Base-by-base conservation (phyloP, 1,140 invertebrate genomes). In the Eciton burchellii region DNA sequence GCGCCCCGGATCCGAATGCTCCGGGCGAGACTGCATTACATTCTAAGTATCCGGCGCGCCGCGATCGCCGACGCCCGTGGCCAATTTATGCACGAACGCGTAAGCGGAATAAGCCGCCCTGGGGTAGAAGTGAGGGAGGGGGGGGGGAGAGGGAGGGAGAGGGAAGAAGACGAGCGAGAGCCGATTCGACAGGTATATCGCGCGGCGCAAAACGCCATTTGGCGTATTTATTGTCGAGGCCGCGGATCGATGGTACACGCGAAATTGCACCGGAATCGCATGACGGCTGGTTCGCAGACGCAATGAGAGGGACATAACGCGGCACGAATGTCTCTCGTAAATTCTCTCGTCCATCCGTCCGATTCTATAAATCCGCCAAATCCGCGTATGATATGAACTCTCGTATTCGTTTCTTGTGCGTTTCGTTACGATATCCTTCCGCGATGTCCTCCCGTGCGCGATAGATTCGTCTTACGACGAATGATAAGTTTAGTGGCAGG, bases 11-110 rank as follows among this genome's bases (percentile, higher is more conserved):
- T 73, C 11, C 59, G 26, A 77, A n/a, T 60, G 85, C 88, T 89
- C 26, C 72, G 43, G 87, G 88, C 89, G 72, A 89, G 84, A 84
- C 87, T 73, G 83, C 89, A 89, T 90, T 90, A 88, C 83, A 87
- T 63, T 86, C 83, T 86, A 89, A 90, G 88, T 89, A 86, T 88
- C 82, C 65, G 9, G 56, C 45, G 54, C 56, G n/a, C 81, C 49
- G 11, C 65, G 72, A 81, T 86, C 84, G 54, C 79, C n/a, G 66
- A 81, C 85, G 84, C 87, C 89, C 85, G 74, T 73, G 62, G 81
- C 59, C 81, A 89, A 90, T 90, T 90, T 90, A 90, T 89, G 66
- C 87, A 16, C 43, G 60, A 59, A n/a, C 54, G 12, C 57, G 59
- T 16, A 77, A 60, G 41, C 14, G 41, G 72, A 77, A 85, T 82